A percentile compares a stretch with the other conserved stretches of the same genome.
phyloP scores from a whole-genome alignment of 2,113 vertebrate genomes.

The Pitta sordida region DNA sequence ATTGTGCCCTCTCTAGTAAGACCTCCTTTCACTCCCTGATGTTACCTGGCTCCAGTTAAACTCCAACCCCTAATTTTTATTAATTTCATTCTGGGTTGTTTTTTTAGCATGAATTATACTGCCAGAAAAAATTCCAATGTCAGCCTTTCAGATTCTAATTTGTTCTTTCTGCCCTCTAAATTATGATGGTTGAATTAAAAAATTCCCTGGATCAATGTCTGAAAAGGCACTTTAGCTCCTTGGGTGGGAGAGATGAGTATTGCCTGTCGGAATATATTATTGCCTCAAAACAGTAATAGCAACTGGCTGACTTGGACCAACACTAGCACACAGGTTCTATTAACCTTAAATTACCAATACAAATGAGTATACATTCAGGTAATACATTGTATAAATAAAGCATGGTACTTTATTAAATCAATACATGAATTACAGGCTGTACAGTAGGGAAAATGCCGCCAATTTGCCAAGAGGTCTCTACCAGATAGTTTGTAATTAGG shows the following conservation, averaged over 20 bases:
- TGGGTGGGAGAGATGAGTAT: background rate
- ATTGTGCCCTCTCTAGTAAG: background rate
- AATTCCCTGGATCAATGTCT: background rate
- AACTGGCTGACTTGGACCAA: background rate
- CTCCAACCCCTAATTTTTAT: background rate
- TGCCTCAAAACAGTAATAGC: background rate
- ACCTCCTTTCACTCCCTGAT: background rate
- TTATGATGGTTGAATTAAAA: background rate
- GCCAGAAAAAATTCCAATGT: background rate
- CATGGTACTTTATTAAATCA: slow-evolving; percentile 2
- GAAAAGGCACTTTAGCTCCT: background rate
- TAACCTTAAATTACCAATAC: slow-evolving; percentile 27
- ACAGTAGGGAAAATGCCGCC: background rate
- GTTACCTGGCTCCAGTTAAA: background rate
- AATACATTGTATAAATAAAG: slow-evolving; percentile 11
- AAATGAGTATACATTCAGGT: background rate
- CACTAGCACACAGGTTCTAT: background rate
- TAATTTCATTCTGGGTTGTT: background rate
- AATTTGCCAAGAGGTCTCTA: background rate
- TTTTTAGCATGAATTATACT: background rate
- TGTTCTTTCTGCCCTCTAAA: background rate
- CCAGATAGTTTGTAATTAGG: background rate
- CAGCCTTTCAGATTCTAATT: background rate
- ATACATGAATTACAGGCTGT: background rate
- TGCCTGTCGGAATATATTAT: background rate